phyloP scores from a whole-genome alignment of 2,113 vertebrate genomes.

The Myiopsitta monachus region DNA sequence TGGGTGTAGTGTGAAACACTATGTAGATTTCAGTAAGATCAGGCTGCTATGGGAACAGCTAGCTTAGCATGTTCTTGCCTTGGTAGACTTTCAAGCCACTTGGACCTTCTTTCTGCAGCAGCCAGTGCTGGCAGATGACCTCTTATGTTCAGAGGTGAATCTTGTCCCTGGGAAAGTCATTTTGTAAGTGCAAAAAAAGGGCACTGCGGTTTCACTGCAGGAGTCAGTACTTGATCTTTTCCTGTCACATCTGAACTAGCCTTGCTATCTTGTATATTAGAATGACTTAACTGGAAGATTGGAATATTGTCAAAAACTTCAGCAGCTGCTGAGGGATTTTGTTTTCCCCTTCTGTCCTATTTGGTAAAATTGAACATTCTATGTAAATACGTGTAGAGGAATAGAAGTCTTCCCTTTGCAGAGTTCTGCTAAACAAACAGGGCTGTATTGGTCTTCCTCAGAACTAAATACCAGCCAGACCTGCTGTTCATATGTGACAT shows the following conservation, averaged over 20 bases:
- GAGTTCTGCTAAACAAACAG: constrained; percentile 24
- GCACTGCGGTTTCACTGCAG: not conserved
- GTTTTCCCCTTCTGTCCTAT: not conserved
- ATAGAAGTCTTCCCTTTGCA: not conserved
- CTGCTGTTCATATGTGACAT: constrained; percentile 54
- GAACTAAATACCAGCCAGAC: constrained; percentile 27
- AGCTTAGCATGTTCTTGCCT: not conserved
- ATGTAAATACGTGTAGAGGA: not conserved
- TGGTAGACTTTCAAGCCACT: not conserved
- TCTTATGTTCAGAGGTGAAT: not conserved
- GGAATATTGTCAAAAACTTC: not conserved
- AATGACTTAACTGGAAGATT: not conserved
- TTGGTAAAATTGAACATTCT: not conserved
- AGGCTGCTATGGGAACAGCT: not conserved
- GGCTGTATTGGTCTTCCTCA: not conserved
- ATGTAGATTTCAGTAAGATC: rapidly evolving
- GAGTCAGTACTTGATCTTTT: not conserved
- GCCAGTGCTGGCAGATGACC: not conserved
- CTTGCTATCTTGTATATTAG: not conserved
- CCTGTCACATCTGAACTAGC: not conserved
- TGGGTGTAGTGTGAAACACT: not conserved
- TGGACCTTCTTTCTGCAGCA: not conserved
- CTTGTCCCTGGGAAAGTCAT: not conserved
- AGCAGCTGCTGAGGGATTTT: not conserved
- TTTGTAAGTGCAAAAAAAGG: not conserved